Base-by-base conservation (phyloP, 2,888 invertebrate species). In the Caenorhabditis doughertyi region DNA sequence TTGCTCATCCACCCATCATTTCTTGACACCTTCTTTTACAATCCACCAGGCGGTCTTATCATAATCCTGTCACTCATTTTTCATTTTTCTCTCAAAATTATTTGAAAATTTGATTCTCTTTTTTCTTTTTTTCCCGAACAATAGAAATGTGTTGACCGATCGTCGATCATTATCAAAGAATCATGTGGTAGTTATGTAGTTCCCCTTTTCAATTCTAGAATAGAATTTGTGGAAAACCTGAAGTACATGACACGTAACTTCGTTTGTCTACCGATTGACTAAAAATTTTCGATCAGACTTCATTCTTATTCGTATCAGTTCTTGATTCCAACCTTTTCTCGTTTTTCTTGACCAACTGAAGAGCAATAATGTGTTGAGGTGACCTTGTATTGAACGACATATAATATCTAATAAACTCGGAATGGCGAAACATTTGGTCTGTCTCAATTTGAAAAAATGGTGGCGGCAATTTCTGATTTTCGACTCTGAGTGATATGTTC, bases 1-100 rank as follows among this genome's bases (percentile, higher is more conserved):
- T 32, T 56, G 56, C 29, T 70, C 47, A 68, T 68, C 55, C 39
- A 47, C 56, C 58, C 35, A 53, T 72, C 72, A 62, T 62, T 72
- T 62, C 51, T 60, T 72, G 72, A 72, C 72, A 53, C 53, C 72
- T 42, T n/a, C 62, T 11, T n/a, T 18, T 16, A 42, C 51, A 27
- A 62, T 62, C 35, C n/a, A n/a, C n/a, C 51, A 11, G 62, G 72
- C 62, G 72, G 62, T 62, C 62, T 72, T 35, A 4, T 42, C 42
- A 68, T 68, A 53, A 67, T 53, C 53, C 44, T 42, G 39, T 53
- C 53, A 35, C 39, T 60, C 49, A 51, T 60, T 16, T 49, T 21
- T 29, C 21, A 7, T 16, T 56, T 13, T 39, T 64, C 27, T 64
- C n/a, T 49, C 2, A 27, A 27, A 49, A 49, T 7, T 62, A 2